These are phyloP conservation scores for Lophius americanus DNA, from an alignment of 2,797 vertebrate genomes.

Conservation along the genomic window DNA sequence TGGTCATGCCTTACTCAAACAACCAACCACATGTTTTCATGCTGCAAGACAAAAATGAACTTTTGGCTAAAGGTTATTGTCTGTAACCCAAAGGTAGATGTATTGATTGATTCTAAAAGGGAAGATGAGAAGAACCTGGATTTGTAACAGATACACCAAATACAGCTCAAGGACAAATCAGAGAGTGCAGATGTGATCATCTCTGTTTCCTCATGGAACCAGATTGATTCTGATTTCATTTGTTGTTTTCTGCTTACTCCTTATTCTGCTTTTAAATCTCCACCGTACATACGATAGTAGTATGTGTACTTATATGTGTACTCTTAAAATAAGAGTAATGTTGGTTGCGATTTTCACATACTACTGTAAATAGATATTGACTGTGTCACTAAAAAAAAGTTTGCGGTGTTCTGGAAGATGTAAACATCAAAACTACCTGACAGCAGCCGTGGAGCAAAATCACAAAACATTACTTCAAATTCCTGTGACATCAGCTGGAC, in stretches of 20 bases:
- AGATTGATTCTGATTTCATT: background rate
- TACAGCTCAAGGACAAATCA: slow-evolving; percentile 39
- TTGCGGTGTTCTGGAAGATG: too few species aligned
- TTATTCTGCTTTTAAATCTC: background rate
- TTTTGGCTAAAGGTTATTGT: slow-evolving; percentile 32
- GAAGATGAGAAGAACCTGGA: slow-evolving; percentile 20
- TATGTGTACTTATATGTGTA: too few species aligned
- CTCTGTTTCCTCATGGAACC: background rate
- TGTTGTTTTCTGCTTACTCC: background rate
- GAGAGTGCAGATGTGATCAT: background rate
- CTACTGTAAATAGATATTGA: background rate
- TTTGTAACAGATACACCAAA: slow-evolving; percentile 30
- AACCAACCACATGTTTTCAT: too few species aligned
- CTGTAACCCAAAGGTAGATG: slow-evolving; percentile 49
- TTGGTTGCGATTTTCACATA: background rate
- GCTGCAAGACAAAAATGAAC: background rate
- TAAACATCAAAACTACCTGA: background rate
- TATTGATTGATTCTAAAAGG: slow-evolving; percentile 48
- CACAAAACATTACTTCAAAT: background rate
- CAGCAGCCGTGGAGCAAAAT: background rate
- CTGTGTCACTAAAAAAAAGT: background rate
- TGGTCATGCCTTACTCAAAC: too few species aligned
- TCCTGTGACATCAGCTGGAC: background rate
- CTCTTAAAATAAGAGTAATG: too few species aligned
- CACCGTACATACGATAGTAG: too few species aligned